These are phyloP conservation scores for Sesamia nonagrioides DNA, from an alignment of 1,140 invertebrate genomes.

Conservation along the genomic window DNA sequence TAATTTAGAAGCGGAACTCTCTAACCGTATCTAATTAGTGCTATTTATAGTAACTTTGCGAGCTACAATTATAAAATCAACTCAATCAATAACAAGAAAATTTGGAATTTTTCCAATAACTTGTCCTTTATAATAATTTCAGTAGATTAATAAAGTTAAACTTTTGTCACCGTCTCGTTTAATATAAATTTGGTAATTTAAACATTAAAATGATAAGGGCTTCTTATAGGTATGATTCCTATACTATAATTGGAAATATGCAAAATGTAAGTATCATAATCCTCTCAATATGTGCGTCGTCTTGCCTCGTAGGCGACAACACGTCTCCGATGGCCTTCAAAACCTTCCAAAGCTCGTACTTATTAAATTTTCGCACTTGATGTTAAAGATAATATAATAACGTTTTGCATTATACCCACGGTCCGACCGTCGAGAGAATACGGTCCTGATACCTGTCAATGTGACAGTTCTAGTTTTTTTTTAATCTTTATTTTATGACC, in stretches of 20 bases:
- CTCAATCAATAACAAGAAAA: constrained; percentile 50
- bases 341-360: neutral
- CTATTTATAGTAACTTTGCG: constrained; percentile 15
- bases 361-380: neutral
- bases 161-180: neutral
- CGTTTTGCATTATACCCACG: too few species aligned
- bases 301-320: constrained; percentile 29
- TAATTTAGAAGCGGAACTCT: neutral
- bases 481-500: too few species aligned
- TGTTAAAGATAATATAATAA: neutral
- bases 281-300: constrained; percentile 41
- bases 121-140: constrained; percentile 29
- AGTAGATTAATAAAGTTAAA: neutral
- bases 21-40: neutral
- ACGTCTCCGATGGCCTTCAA: constrained; percentile 6
- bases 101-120: constrained; percentile 16
- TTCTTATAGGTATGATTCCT: neutral
- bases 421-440: too few species aligned
- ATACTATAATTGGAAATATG: constrained; percentile 51
- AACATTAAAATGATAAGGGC: neutral
- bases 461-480: too few species aligned
- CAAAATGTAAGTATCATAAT: constrained; percentile 49
- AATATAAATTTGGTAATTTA: constrained; percentile 6
- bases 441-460: too few species aligned
- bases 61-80: constrained; percentile 48